Base-by-base conservation (phyloP, 2,888 invertebrate species). In the Elegia similella region DNA sequence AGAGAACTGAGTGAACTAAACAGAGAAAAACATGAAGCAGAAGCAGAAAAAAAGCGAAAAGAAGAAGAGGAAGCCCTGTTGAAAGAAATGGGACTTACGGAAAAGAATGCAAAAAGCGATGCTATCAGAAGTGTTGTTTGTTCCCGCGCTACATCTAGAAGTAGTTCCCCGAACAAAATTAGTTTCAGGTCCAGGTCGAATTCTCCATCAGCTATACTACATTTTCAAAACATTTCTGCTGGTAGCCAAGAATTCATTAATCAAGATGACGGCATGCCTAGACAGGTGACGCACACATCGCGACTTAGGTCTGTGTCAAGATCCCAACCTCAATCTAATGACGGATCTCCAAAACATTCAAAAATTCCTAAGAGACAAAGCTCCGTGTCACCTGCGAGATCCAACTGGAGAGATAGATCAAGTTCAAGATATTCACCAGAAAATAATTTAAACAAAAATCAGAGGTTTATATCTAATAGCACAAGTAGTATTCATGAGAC, bases 401-500 rank as follows among this genome's bases (percentile, higher is more conserved):
- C 63, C 30, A 70, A 57, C 3, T 72, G 59, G 61, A 70, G 74
- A 57, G 78, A 78, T 7, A 61, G 68, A 1, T 77, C 77, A 2
- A 73, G 63, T 58, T 69, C 77, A 5, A 74, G 75, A 66, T 76
- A 73, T 65, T 75, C 77, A 2, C 58, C 76, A 10, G 78, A 83
- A 23, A 85, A 75, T 60, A 82, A 72, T 58, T 64, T 90, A 1
- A 82, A 75, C 38, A 79, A 73, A 61, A 85, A 83, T 67, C 87
- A 84, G 66, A 82, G 81, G 61, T 88, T 82, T 30, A 89, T 92
- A 56, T 92, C 92, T 0, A 92, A 82, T 54, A 92, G 92, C 59
- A 88, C 92, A 0, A 92, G 89, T 60, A 92, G 91, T 63, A 88
- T 92, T 50, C 84, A 91, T 55, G 92, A 91, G 66, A 86, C 85